Conservation (phyloP, 2,888 invertebrate genomes). For the Carcina quercana region DNA sequence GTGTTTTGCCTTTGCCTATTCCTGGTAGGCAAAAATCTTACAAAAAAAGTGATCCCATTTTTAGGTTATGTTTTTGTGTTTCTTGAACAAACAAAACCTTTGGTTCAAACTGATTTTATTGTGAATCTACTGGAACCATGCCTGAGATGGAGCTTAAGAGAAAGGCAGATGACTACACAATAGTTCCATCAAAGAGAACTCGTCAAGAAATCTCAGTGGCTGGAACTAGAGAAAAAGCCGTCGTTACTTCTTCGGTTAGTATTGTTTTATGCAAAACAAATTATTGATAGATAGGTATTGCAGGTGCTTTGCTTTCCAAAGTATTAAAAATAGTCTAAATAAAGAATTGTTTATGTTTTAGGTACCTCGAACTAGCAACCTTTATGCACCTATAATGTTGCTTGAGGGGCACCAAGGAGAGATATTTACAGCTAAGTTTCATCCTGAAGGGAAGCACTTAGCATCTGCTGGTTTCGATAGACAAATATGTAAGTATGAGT, state of each 20-base stretch:
- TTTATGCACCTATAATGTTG: conserved; percentile 95
- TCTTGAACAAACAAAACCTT: not conserved
- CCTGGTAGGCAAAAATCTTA: no score
- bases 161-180: conserved; percentile 76
- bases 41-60: no score
- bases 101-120: no score
- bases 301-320: not conserved
- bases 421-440: conserved; percentile 93
- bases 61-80: no score
- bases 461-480: conserved; percentile 97
- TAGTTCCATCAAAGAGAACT: conserved; percentile 78
- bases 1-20: no score
- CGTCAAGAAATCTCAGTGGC: conserved; percentile 82
- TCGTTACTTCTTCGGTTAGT: conserved; percentile 81
- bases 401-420: conserved; percentile 98
- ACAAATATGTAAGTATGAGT: conserved; percentile 86
- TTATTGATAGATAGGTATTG: not conserved
- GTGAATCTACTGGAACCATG: conserved; percentile 33
- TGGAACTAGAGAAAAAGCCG: conserved; percentile 82
- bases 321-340: not conserved
- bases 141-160: conserved; percentile 74
- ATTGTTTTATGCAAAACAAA: not conserved
- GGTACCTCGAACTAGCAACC: conserved; percentile 87
- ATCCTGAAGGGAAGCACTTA: conserved; percentile 95
- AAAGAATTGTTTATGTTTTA: no score